Conservation (phyloP, 2,113 vertebrate genomes). For the Pteronura brasiliensis region DNA sequence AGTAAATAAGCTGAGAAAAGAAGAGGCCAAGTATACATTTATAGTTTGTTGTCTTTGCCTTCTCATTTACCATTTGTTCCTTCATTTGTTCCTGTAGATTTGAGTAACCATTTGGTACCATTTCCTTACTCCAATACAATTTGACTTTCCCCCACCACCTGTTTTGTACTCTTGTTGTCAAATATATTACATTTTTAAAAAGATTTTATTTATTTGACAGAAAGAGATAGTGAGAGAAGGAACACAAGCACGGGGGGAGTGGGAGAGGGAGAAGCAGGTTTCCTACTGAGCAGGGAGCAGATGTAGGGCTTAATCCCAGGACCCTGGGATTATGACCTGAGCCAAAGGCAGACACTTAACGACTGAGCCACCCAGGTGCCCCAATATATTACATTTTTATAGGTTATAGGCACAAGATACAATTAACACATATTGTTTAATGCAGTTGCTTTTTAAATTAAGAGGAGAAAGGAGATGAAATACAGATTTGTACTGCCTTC, state of each 20-base stretch:
- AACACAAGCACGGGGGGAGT: no score
- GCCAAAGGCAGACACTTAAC: no score
- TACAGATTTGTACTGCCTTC: background rate
- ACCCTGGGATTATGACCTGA: no score
- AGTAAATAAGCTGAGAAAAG: background rate
- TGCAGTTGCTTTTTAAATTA: background rate
- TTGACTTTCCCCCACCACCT: background rate
- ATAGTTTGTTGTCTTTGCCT: background rate
- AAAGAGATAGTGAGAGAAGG: no score
- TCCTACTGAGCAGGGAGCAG: no score
- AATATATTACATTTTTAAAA: background rate
- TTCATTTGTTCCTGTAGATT: background rate
- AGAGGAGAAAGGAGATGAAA: background rate
- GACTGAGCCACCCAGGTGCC: no score
- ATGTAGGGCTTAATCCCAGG: no score
- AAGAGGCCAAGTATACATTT: background rate
- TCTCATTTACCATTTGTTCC: background rate
- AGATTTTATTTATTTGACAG: no score
- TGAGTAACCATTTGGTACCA: background rate
- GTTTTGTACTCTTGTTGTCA: background rate
- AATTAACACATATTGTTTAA: background rate
- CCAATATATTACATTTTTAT: background rate
- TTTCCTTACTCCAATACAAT: background rate
- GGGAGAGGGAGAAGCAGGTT: no score
- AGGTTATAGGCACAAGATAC: background rate